Base-by-base conservation (phyloP, 2,888 invertebrate genomes). In the Thumatha senex region DNA sequence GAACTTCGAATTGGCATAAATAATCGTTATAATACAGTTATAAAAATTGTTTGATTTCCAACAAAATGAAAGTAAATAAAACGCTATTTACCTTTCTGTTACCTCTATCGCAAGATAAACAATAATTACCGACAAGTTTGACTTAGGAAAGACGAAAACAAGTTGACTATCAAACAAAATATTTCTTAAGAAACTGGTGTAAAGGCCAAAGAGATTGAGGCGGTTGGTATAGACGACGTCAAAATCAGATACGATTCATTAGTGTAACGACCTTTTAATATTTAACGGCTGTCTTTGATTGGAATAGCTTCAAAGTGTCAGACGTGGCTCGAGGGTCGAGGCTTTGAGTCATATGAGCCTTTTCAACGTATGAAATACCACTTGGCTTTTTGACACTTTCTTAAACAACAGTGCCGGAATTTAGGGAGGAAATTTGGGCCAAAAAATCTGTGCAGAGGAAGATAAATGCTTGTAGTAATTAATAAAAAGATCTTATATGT, bases 211-310 rank as follows among this genome's bases (percentile, higher is more conserved):
- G 85, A 80, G 81, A 78, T 81, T 80, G 80, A 81, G 72, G 80
- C 67, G 73, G 70, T 63, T 52, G 57, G 61, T 67, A 74, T 69
- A 79, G 80, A 77, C 80, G 84, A 70, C 76, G 78, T 67, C 72
- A 77, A 80, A 86, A 90, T 89, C 92, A 88, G 92, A 92, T 92
- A 92, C 87, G 92, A 89, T 92, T 92, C 92, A 92, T 92, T 92
- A 91, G 80, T 78, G 80, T 86, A 91, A 92, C 84, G 90, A 88
- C 78, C 84, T 88, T 87, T 92, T 88, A 92, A 92, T 92, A 86
- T 88, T 89, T 89, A 80, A 91, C 66, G 78, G 63, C 63, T 65
- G 61, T 78, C 84, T 89, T 88, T 91, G 90, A 92, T 92, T 89
- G 86, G 80, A 79, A 82, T 76, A 69, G 76, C 79, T 74, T 74